Base-by-base conservation (phyloP, 2,888 invertebrate genomes). In the Drosophila demipolita region DNA sequence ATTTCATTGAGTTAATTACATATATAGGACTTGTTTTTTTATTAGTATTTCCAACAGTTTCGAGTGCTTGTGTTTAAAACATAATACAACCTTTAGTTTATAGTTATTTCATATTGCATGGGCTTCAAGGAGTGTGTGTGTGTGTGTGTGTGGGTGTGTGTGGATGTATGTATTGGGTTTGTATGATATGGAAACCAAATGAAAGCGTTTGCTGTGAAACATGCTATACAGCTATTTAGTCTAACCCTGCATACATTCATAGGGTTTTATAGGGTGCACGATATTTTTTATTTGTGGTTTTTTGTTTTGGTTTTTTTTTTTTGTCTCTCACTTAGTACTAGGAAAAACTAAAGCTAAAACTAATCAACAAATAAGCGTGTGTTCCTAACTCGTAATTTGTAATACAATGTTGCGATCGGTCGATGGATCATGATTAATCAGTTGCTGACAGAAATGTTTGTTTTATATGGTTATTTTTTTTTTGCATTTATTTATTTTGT, bases 331-430 rank as follows among this genome's bases (percentile, higher is more conserved):
- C 83, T 82, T 87, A 87, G 80, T 74, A 80, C 75, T 87, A 87
- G 72, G 66, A 78, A 72, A 83, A 88, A 89, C 83, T 90, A 90
- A 83, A 68, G 77, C 91, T 91, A 91, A 53, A 91, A 91, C 91
- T 91, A 91, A 91, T 91, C 88, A 91, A 91, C 91, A 91, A 91
- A 91, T 90, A 90, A 90, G 91, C 90, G 87, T 90, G 84, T 90
- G 89, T 90, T 84, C 79, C 89, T 91, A 88, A 86, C 78, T 91
- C 89, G 83, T 84, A 85, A 82, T 82, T 88, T 90, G 76, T 81
- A 85, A 90, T 90, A 90, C 90, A 91, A 89, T 89, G 89, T 91
- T 80, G 82, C 71, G 77, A 80, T 83, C 70, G 73, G 45, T 78
- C 67, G 69, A 69, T 73, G 71, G 74, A 76, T 67, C 65, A 79